A percentile compares a stretch with the other conserved stretches of the same genome.
Conservation (phyloP, 2,888 invertebrate species). For the Xestia ashworthii region DNA sequence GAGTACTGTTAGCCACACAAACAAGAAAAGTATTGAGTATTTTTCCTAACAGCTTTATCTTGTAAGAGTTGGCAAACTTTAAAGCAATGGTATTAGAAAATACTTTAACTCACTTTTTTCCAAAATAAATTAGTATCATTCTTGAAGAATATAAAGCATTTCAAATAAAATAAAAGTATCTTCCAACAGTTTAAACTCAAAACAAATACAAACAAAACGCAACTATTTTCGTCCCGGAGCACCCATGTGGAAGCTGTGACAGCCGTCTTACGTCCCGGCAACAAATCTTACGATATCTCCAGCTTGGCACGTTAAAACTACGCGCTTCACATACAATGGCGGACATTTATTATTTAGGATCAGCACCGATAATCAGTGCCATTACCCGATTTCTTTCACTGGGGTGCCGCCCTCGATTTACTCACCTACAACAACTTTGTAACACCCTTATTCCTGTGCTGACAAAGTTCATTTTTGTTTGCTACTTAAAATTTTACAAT, state of each 20-base stretch:
- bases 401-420: slow-evolving; percentile 71
- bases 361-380: slow-evolving; percentile 80
- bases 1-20: neutral
- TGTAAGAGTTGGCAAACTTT: neutral
- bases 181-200: slow-evolving; percentile 18
- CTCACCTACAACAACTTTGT: slow-evolving; percentile 30
- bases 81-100: neutral
- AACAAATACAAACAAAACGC: slow-evolving; percentile 24
- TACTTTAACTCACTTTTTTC: neutral
- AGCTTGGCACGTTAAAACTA: slow-evolving; percentile 63
- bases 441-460: slow-evolving; percentile 32
- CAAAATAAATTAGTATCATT: neutral
- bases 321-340: slow-evolving; percentile 70
- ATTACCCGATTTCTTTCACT: slow-evolving; percentile 79
- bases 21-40: neutral
- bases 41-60: neutral
- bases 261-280: slow-evolving; percentile 47
- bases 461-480: slow-evolving; percentile 62
- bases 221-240: slow-evolving; percentile 40
- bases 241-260: slow-evolving; percentile 47
- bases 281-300: slow-evolving; percentile 67
- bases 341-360: slow-evolving; percentile 84
- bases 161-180: slow-evolving; percentile 8
- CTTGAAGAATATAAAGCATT: neutral
- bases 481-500: slow-evolving; percentile 11